These are phyloP conservation scores for Phoebastria nigripes DNA, from an alignment of 2,797 vertebrate species.

Conservation along the genomic window DNA sequence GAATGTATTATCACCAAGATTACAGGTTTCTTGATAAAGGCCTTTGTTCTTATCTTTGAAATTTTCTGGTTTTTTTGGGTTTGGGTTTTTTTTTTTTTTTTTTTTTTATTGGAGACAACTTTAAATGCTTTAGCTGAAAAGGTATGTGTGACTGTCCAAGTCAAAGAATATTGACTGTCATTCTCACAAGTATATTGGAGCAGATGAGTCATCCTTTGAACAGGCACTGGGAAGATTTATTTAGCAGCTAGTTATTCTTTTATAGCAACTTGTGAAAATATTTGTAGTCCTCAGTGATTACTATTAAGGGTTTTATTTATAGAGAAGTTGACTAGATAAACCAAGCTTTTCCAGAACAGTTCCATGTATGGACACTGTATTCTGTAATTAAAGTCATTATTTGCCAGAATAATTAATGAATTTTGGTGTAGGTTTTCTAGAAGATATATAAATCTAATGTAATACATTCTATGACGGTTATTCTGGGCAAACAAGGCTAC, in stretches of 20 bases:
- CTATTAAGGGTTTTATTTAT: slow-evolving; percentile 4
- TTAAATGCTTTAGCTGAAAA: background rate
- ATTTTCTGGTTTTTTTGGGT: background rate
- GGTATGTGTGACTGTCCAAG: background rate
- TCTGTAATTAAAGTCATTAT: background rate
- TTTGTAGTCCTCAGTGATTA: background rate
- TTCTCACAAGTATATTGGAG: background rate
- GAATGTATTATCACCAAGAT: background rate
- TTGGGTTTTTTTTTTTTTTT: background rate
- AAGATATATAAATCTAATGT: background rate
- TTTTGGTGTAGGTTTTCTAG: background rate
- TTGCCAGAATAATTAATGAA: background rate
- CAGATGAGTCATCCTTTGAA: slow-evolving; percentile 25
- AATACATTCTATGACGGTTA: background rate
- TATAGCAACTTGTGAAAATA: slow-evolving; percentile 33
- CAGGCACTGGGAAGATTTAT: background rate
- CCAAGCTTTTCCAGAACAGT: background rate
- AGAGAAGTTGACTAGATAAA: background rate
- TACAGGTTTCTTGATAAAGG: background rate
- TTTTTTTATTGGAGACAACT: background rate
- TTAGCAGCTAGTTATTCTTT: slow-evolving; percentile 34
- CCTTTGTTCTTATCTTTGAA: background rate
- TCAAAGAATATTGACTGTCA: background rate
- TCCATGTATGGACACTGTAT: background rate
- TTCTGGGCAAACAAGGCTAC: background rate